phyloP scores from a whole-genome alignment of 1,140 invertebrate genomes.

The Polypedilum vanderplanki region DNA sequence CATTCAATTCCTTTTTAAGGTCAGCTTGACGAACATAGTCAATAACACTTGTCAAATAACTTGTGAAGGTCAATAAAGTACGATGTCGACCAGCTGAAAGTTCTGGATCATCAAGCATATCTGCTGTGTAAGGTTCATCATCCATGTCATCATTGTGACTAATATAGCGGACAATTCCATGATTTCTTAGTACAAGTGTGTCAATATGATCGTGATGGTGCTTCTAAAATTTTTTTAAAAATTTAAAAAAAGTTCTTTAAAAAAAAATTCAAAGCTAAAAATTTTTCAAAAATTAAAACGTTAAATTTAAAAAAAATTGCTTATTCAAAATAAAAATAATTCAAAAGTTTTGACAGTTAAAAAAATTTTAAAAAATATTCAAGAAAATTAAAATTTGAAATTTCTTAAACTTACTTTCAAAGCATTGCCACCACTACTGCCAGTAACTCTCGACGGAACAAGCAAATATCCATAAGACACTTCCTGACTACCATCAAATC shows the following conservation, averaged over 20 bases:
- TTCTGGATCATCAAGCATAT: conserved; percentile 90
- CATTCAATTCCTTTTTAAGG: conserved; percentile 94
- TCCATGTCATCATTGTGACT: not conserved
- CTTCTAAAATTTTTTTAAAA: conserved; percentile 38
- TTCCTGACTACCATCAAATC: conserved; percentile 73
- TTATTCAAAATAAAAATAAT: no score
- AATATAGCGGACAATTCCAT: conserved; percentile 42
- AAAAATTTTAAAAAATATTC: no score
- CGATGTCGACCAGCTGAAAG: conserved; percentile 90
- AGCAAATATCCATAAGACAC: conserved; percentile 81
- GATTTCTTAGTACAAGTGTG: conserved; percentile 41
- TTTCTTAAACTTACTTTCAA: conserved; percentile 26
- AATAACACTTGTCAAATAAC: conserved; percentile 93
- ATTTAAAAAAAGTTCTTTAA: conserved; percentile 37
- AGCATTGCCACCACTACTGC: conserved; percentile 39
- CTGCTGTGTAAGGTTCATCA: conserved; percentile 66
- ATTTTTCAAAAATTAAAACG: no score
- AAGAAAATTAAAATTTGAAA: no score
- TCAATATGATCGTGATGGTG: conserved; percentile 37
- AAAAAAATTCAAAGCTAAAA: no score
- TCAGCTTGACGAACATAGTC: conserved; percentile 95
- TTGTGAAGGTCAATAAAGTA: conserved; percentile 88
- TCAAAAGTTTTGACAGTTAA: no score
- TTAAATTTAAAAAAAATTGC: no score
- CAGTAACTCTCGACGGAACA: conserved; percentile 62